phyloP scores from a whole-genome alignment of 2,797 vertebrate genomes.

The Sparidentex hasta region DNA sequence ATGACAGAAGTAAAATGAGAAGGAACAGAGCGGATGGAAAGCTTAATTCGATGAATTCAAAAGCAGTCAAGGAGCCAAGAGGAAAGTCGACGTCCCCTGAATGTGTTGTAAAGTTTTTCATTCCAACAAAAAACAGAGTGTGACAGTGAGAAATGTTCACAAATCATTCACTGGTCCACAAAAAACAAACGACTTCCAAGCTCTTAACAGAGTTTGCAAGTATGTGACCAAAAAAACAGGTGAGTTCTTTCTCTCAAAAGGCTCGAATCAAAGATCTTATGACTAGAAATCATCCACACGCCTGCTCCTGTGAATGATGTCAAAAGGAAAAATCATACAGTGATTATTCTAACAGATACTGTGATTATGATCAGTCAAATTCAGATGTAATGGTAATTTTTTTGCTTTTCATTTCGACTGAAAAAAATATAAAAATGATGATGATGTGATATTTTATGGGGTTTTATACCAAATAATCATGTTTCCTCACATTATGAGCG shows the following conservation, averaged over 20 bases:
- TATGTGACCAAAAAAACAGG: neutral
- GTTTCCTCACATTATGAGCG: too few species aligned
- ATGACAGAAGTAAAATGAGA: neutral
- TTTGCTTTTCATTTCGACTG: too few species aligned
- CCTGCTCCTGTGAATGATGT: constrained; percentile 4
- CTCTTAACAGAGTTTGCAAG: neutral
- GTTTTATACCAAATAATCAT: too few species aligned
- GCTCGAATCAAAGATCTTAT: neutral
- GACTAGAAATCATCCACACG: neutral
- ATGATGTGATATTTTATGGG: too few species aligned
- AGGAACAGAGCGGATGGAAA: neutral
- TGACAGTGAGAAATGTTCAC: neutral
- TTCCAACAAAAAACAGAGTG: too few species aligned
- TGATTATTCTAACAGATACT: too few species aligned
- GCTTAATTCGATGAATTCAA: too few species aligned
- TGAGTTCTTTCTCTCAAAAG: neutral
- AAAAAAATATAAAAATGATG: neutral
- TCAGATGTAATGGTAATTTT: too few species aligned
- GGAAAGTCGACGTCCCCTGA: neutral
- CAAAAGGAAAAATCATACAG: constrained; percentile 9
- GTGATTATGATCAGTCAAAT: too few species aligned
- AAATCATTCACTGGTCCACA: neutral
- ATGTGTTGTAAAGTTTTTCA: neutral
- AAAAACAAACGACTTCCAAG: neutral
- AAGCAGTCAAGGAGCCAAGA: neutral